phyloP scores from a whole-genome alignment of 2,888 invertebrate species.

The Nomada flava region DNA sequence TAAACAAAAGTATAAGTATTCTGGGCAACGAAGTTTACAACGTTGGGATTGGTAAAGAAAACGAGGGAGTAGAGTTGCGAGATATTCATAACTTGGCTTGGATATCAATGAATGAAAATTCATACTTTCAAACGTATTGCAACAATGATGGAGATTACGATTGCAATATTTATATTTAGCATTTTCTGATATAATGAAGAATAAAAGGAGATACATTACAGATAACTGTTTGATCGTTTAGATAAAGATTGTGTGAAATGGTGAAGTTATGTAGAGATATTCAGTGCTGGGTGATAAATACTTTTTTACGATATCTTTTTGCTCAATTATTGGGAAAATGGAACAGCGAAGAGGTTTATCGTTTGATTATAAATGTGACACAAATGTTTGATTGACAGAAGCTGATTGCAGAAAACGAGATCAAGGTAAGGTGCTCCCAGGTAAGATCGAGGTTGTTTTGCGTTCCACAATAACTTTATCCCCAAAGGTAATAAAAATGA shows the following conservation, averaged over 20 bases:
- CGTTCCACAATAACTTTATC: constrained; percentile 13
- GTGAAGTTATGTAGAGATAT: too few species aligned
- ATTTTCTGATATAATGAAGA: neutral
- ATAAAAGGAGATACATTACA: neutral
- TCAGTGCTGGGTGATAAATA: too few species aligned
- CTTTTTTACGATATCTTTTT: too few species aligned
- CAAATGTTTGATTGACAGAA: constrained; percentile 33
- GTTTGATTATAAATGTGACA: neutral
- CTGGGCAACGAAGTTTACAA: neutral
- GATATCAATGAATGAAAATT: too few species aligned
- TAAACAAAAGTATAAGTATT: neutral
- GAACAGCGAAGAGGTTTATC: neutral
- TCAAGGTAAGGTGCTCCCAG: neutral
- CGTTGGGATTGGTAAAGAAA: neutral
- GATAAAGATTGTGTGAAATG: too few species aligned
- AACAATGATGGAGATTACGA: too few species aligned
- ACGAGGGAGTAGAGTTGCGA: too few species aligned
- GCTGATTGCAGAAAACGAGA: constrained; percentile 27
- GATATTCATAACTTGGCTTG: too few species aligned
- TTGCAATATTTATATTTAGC: neutral
- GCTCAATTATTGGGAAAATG: too few species aligned
- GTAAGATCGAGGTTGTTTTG: constrained; percentile 10
- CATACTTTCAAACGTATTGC: too few species aligned
- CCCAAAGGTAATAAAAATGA: neutral
- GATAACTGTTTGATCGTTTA: too few species aligned